Percentiles rank a stretch among this genome's conserved stretches.
phyloP scores from a whole-genome alignment of 2,797 vertebrate genomes.

The Sebastiscus albofasciatus region DNA sequence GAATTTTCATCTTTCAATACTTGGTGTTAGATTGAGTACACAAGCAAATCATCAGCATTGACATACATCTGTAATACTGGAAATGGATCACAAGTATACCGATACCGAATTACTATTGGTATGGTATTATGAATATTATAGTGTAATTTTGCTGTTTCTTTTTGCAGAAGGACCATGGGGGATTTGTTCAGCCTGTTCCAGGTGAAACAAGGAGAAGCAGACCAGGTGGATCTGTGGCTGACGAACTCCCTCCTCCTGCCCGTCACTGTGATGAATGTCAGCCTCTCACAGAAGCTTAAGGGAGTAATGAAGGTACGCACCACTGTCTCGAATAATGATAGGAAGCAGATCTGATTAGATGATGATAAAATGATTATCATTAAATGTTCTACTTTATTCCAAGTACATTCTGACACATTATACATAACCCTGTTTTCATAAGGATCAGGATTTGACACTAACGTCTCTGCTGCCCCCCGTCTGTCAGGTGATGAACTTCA shows the following conservation, averaged over 20 bases:
- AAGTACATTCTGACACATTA: neutral
- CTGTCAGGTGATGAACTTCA: slow-evolving; percentile 90
- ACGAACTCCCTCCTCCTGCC: slow-evolving; percentile 85
- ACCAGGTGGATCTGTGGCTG: slow-evolving; percentile 91
- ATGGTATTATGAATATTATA: neutral
- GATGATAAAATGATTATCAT: neutral
- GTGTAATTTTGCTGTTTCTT: neutral
- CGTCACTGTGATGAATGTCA: slow-evolving; percentile 86
- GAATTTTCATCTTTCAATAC: no score
- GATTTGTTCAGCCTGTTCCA: slow-evolving; percentile 86
- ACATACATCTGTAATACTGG: no score
- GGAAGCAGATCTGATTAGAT: neutral
- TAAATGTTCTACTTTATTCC: neutral
- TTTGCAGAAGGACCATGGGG: slow-evolving; percentile 50
- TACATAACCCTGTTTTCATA: neutral
- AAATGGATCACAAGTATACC: no score
- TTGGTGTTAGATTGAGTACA: no score
- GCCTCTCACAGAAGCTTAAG: slow-evolving; percentile 83
- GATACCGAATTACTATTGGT: neutral
- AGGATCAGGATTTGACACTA: neutral
- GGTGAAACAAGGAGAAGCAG: slow-evolving; percentile 83
- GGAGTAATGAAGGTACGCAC: slow-evolving; percentile 87
- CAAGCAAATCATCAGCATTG: no score
- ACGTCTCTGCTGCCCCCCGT: slow-evolving; percentile 51
- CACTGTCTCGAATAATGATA: neutral